Conservation (phyloP, 1,140 invertebrate genomes). For the Heliconius melpomene region DNA sequence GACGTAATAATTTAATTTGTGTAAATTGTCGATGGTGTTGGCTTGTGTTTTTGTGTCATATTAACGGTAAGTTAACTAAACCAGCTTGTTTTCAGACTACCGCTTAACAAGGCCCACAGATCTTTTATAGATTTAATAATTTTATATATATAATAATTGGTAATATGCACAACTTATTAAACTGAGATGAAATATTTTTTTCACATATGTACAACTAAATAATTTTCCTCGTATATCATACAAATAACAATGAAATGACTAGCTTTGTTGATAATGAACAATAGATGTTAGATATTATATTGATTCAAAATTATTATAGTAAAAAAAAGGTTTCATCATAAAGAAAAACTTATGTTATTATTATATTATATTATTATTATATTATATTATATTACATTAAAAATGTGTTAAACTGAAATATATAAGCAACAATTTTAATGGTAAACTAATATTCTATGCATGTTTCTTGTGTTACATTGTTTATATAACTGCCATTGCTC, state of each 20-base stretch:
- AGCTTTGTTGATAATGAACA: background rate
- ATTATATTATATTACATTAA: background rate
- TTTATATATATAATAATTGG: background rate
- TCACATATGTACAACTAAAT: background rate
- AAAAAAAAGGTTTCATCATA: background rate
- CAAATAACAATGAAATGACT: background rate
- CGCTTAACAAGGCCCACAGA: background rate
- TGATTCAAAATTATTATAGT: background rate
- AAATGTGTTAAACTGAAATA: background rate
- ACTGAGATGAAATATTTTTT: background rate
- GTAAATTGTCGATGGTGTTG: conserved; percentile 62
- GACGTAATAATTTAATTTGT: conserved; percentile 18
- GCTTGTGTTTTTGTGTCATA: conserved; percentile 69
- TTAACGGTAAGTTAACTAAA: conserved; percentile 12
- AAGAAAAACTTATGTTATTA: background rate
- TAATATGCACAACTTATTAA: background rate
- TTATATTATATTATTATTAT: background rate
- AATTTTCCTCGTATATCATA: background rate
- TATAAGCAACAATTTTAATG: background rate
- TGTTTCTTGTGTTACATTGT: background rate
- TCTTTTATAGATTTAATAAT: background rate
- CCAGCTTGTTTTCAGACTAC: background rate
- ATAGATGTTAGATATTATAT: background rate
- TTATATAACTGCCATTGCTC: conserved; percentile 2
- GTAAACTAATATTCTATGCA: background rate